Base-by-base conservation (phyloP, 23 tunicate species). In the Ascidia mentula region DNA sequence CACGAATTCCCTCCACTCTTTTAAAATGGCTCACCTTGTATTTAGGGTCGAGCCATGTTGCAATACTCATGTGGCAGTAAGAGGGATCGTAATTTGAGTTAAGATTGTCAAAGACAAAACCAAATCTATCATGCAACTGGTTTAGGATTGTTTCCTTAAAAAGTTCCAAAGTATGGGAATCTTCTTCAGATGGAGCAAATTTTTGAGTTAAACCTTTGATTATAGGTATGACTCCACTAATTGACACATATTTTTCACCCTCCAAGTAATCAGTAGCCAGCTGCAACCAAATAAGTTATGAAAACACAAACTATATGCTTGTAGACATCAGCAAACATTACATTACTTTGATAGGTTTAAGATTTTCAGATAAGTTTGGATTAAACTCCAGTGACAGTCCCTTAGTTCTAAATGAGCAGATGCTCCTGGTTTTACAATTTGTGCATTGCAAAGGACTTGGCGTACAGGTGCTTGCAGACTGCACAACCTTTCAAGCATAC, bases 391-490 rank as follows among this genome's bases (percentile, higher is more conserved):
- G 72, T 78, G 82, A 59, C 39, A 31, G 82, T 78, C 72, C 60
- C 72, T 53, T 17, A 78, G 82, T 59, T 78, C 72, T 26, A 78
- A 59, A 78, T 78, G 72, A 59, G 82, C 82, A 78, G 82, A 37
- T 46, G 82, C 46, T 17, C 38, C 72, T 6, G 82, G 76, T 69
- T 80, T 80, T 69, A 80, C 84, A 69, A 80, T 80, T 59, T 80
- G 33, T 6, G 76, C 9, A 59, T 80, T 80, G 84, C 84, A 36
- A 34, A 69, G 60, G 6, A 80, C 84, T 73, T 80, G 84, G 35
- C 79, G 86, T 72, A 82, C 86, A 72, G 71, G 72, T 73, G 71
- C 79, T 82, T 82, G 86, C 69, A 72, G 79, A 34, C 69, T 32
- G 42, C 86, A 45, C 70, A 82, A 46, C 45, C 69, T 82, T 36